Evolutionary conservation across 2,888 invertebrate genomes (phyloP), one percentile per base, ranked within the genome.

Genomic region (Falcaria lacertinaria): DNA sequence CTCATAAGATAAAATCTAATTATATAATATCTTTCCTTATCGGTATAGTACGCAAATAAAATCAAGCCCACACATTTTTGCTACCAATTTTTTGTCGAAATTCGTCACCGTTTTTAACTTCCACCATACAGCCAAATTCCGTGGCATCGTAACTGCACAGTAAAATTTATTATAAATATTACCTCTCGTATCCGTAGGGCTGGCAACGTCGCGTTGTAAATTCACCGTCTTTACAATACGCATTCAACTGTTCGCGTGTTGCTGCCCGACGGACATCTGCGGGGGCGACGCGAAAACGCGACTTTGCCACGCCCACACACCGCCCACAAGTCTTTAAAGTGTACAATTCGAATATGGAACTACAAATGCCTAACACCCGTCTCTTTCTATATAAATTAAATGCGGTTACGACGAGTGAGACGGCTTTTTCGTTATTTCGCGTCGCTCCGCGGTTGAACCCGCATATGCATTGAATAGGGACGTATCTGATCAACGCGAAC

Each of bases 211-310:
- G 80, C 82, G 68, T 59, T 53, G 47, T 58, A 64, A 68, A 60
- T 71, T 65, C 74, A 69, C 73, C 77, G 80, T 74, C 76, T 78
- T 65, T 73, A 77, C 78, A 80, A 80, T 73, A 76, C 81, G 83
- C 80, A 84, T 86, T 83, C 83, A 85, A 84, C 88, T 87, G 87
- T 84, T 85, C 71, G 78, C 82, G 70, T 82, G 79, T 76, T 64
- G 33, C 33, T 13, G 62, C 52, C 62, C 69, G 70, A 72, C 71
- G 51, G 79, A 78, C 78, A 73, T 79, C 80, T 77, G 78, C 77
- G 73, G 74, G 79, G 74, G 71, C 75, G 70, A 69, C 56, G 63
- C 61, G 69, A 61, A 45, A 64, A 66, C 67, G 79, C 71, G 69
- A 55, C 63, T 74, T 60, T 59, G 75, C 79, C 82, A 80, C 86